These are phyloP conservation scores for Salmo trutta DNA, from an alignment of 2,797 vertebrate genomes.

Conservation along the genomic window DNA sequence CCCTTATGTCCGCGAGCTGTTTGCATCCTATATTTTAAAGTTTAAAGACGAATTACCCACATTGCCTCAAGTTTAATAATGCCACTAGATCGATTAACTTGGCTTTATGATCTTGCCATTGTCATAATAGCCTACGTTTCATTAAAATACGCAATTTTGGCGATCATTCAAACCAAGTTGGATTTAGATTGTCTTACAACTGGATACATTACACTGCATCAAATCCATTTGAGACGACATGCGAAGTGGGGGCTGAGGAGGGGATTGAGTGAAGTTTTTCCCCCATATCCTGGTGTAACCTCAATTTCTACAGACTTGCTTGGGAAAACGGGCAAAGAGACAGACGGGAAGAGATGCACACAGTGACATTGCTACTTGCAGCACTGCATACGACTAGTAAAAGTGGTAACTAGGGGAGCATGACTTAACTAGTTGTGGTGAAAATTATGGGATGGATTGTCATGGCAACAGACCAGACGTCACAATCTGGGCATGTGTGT, in stretches of 20 bases:
- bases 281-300: constrained; percentile 45
- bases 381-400: constrained; percentile 65
- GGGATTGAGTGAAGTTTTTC: constrained; percentile 20
- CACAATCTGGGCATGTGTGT: constrained; percentile 92
- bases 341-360: constrained; percentile 34
- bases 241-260: neutral
- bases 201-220: neutral
- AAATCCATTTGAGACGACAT: neutral
- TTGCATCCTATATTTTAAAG: too few species aligned
- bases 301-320: constrained; percentile 47
- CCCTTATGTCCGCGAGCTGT: too few species aligned
- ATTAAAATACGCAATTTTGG: neutral
- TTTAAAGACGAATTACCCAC: too few species aligned
- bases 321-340: constrained; percentile 51
- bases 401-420: constrained; percentile 73
- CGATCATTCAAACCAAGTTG: neutral
- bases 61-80: too few species aligned
- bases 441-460: constrained; percentile 95
- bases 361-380: constrained; percentile 33
- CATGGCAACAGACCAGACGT: constrained; percentile 97
- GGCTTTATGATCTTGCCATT: too few species aligned
- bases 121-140: too few species aligned
- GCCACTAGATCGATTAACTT: too few species aligned
- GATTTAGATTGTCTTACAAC: neutral
- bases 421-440: constrained; percentile 82